Evolutionary conservation across 1,140 invertebrate genomes (phyloP).

Genomic region (Rhynchophorus ferrugineus): DNA sequence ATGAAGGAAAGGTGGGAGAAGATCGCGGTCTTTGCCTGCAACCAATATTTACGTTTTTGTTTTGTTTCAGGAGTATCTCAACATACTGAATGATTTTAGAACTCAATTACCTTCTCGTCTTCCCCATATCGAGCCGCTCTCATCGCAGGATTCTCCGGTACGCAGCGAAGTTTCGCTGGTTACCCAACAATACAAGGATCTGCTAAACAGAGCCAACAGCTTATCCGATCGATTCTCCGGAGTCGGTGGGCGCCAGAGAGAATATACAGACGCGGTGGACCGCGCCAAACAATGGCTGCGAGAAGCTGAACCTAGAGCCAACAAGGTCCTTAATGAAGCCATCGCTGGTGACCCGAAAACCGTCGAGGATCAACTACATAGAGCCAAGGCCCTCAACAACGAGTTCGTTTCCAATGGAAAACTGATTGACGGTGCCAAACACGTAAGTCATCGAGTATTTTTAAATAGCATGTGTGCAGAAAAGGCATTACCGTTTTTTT

Average conservation of each 20-base stretch:
- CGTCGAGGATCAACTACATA: slow-evolving; percentile 79
- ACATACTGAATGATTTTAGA: slow-evolving; percentile 75
- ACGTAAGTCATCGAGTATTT: slow-evolving; percentile 42
- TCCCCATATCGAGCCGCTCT: slow-evolving; percentile 62
- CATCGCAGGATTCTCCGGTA: slow-evolving; percentile 60
- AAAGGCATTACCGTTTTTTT: not conserved
- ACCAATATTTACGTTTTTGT: not conserved
- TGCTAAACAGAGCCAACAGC: slow-evolving; percentile 71
- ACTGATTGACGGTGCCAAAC: slow-evolving; percentile 71
- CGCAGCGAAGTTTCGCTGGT: slow-evolving; percentile 63
- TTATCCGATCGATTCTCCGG: slow-evolving; percentile 70
- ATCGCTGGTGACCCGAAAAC: slow-evolving; percentile 78
- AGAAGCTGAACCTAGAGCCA: slow-evolving; percentile 70
- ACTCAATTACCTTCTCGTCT: slow-evolving; percentile 71
- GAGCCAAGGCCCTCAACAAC: slow-evolving; percentile 75
- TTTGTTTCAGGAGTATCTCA: slow-evolving; percentile 59
- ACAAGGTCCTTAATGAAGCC: slow-evolving; percentile 68
- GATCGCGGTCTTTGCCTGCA: not conserved
- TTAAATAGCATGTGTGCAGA: not conserved
- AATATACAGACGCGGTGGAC: slow-evolving; percentile 76
- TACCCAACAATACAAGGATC: slow-evolving; percentile 64
- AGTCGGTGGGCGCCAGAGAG: slow-evolving; percentile 67
- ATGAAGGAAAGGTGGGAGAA: slow-evolving; percentile 70
- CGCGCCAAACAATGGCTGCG: slow-evolving; percentile 77
- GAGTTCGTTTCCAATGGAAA: slow-evolving; percentile 80